Percentiles rank a stretch among this genome's conserved stretches.
Conservation (phyloP, 2,113 vertebrate species). For the Dasyornis broadbenti region DNA sequence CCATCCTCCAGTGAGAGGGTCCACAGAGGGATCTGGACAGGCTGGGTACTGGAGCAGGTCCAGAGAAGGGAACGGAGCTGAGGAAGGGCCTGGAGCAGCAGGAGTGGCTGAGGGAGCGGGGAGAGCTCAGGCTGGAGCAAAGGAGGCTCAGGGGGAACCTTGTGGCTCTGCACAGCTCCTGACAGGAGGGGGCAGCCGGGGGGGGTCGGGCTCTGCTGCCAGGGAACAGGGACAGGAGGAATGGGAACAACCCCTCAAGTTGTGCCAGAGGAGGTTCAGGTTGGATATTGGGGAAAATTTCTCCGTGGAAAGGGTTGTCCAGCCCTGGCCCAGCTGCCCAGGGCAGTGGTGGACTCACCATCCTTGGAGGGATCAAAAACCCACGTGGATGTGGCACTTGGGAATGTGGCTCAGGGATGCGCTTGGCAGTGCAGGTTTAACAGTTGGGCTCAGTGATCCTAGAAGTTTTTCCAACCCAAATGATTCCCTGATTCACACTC, state of each 20-base stretch:
- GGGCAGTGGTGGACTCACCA: not conserved
- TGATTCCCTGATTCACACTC: not conserved
- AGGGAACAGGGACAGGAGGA: not conserved
- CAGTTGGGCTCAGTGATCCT: not conserved
- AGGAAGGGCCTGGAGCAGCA: not conserved
- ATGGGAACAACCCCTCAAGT: fast-evolving
- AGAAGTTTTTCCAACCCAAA: not conserved
- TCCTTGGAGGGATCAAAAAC: not conserved
- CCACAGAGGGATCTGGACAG: not conserved
- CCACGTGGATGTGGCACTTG: not conserved
- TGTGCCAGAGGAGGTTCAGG: not conserved
- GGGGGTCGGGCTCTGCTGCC: fast-evolving
- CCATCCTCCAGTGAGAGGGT: not conserved
- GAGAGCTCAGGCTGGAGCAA: not conserved
- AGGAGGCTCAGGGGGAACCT: not conserved
- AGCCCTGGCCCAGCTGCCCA: not conserved
- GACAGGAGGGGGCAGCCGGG: not conserved
- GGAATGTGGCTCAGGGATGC: too few species aligned
- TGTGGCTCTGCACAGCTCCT: not conserved
- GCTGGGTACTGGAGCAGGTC: not conserved
- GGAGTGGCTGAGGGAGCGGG: not conserved
- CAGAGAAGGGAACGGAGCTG: fast-evolving
- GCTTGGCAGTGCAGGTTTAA: not conserved
- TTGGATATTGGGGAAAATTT: not conserved
- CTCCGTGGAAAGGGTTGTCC: not conserved